Evolutionary conservation across 2,113 vertebrate genomes (phyloP), one percentile per base, ranked within the genome.

Genomic region (Chloebia gouldiae): DNA sequence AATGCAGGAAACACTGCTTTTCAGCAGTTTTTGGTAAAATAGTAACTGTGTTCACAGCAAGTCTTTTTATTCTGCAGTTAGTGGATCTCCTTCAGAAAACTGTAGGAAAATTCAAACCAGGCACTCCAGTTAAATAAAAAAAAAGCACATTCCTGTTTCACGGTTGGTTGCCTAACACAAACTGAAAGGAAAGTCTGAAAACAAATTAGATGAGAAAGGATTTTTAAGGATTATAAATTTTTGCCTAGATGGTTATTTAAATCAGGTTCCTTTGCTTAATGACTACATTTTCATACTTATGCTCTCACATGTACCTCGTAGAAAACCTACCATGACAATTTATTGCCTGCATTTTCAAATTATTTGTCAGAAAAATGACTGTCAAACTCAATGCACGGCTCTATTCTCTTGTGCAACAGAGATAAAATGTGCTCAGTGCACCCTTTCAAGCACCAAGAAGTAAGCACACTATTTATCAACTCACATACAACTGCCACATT

Each of bases 291-390:
- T 80, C 70, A 37, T 71, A 30, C 18, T 75, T 81, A 15, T 0
- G 19, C 9, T 49, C 27, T 86, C 63, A 54, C 33, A 88, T 44
- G 65, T 27, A 45, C 2, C 0, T 30, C 12, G 9, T 8, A 71
- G 60, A 92, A 88, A 86, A 63, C 33, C 35, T 44, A 64, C 24
- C 16, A 50, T 4, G 33, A 70, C 53, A 78, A 75, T 63, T 90
- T 75, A 19, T 42, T 83, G 79, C 79, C 75, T 82, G 30, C 50
- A 47, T 71, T 86, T 94, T 72, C n/a, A 54, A 84, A 45, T 44
- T 57, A 57, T 86, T 91, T 86, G 83, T 92, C 91, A 95, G 50
- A 78, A 77, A 73, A 70, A 91, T 73, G 72, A 89, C 13, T 40
- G 83, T 92, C 69, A 96, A 84, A 87, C 25, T 47, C 37, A 66